Conservation (phyloP, 2,888 invertebrate species). For the Syrphus vitripennis region DNA sequence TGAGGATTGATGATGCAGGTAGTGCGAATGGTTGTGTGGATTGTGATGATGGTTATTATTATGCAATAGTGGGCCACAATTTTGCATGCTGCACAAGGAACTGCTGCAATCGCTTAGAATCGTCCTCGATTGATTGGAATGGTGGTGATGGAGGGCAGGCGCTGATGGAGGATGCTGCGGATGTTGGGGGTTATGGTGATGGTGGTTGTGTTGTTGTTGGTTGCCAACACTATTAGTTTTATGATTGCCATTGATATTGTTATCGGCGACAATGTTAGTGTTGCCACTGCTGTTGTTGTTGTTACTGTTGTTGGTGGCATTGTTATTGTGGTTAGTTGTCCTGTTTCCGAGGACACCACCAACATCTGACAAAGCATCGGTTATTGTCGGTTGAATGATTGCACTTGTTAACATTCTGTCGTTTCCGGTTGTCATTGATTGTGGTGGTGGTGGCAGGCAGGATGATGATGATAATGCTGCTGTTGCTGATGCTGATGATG, state of each 20-base stretch:
- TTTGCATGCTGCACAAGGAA: conserved; percentile 70
- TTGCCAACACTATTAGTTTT: conserved; percentile 71
- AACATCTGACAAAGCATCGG: conserved; percentile 71
- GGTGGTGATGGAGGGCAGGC: conserved; percentile 24
- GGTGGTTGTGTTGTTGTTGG: conserved; percentile 64
- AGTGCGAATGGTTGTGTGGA: conserved; percentile 50
- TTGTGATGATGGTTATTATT: conserved; percentile 50
- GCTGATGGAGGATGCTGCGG: conserved; percentile 52
- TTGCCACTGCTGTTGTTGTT: conserved; percentile 31
- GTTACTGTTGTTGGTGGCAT: conserved; percentile 56
- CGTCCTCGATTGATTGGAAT: conserved; percentile 52
- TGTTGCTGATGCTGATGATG: conserved; percentile 10
- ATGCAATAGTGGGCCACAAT: conserved; percentile 73
- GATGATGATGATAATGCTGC: conserved; percentile 32
- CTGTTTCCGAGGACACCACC: conserved; percentile 73
- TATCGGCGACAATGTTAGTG: conserved; percentile 72
- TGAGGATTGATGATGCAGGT: conserved; percentile 47
- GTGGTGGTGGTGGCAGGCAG: conserved; percentile 74
- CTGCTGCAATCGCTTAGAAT: conserved; percentile 69
- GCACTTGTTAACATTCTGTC: conserved; percentile 81
- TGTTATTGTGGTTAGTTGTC: conserved; percentile 73
- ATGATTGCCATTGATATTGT: conserved; percentile 71
- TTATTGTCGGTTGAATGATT: conserved; percentile 74
- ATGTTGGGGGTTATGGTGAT: conserved; percentile 64
- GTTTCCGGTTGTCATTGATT: conserved; percentile 79